Evolutionary conservation across 1,140 invertebrate genomes (phyloP), one percentile per base, ranked within the genome.

Genomic region (Drosophila elegans): DNA sequence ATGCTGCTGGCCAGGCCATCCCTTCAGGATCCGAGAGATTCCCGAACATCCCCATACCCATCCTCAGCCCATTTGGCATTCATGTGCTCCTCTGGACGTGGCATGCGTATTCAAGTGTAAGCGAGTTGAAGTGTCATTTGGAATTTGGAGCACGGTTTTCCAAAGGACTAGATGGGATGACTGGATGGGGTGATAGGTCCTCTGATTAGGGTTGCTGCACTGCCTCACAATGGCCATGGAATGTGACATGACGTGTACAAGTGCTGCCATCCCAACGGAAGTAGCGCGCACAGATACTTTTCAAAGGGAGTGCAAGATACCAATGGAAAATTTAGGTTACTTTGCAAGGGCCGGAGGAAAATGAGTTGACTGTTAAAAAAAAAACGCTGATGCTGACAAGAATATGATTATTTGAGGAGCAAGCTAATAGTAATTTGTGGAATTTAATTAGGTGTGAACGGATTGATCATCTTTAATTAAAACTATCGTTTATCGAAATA

Each of bases 71-170:
- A 67, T 80, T 81, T 68, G 41, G 64, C 78, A 85, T 86, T 78
- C 78, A 78, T 81, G 64, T 78, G 78, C 81, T 61, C 39, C 68
- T 54, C 72, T 85, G 82, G 83, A 82, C 82, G 71, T 86, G 71
- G 79, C 83, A 82, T 81, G 82, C 82, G 82, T 86, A 86, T 86
- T 86, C 74, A 79, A 82, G 79, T 82, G 83, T 78, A 79, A 88
- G 83, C 75, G 67, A 89, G 75, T 69, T 88, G 79, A 89, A 88
- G 83, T 88, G 84, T 83, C 83, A 88, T 88, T 88, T 55, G 63
- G 73, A 83, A 86, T 86, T 88, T 79, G 76, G 83, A 88, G 84
- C 83, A 83, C 56, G 52, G 25, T 57, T 46, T 44, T 48, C 62
- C 61, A 34, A 32, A 32, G 41, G 34, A 55, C 38, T 25, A 5